Conservation (phyloP, 1,140 invertebrate genomes). For the Diorhabda elongata region DNA sequence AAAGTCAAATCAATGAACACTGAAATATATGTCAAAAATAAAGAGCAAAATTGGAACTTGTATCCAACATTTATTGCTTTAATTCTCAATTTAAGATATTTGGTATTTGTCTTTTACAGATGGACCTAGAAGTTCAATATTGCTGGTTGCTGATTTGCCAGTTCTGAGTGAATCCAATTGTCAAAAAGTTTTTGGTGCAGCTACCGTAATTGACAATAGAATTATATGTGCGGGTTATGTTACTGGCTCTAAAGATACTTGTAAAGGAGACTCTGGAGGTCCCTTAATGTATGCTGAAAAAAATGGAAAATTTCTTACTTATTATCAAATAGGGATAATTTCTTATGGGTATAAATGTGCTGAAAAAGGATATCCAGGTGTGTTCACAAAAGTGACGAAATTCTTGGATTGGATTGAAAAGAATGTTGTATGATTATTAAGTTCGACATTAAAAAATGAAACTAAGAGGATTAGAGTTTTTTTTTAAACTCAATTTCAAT, state of each 20-base stretch:
- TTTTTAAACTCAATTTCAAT: no score
- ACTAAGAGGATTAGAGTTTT: no score
- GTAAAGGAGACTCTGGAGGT: constrained; percentile 83
- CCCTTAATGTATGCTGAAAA: constrained; percentile 64
- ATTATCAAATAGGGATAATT: constrained; percentile 65
- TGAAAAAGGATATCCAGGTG: constrained; percentile 65
- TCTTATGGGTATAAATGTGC: constrained; percentile 73
- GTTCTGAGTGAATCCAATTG: constrained; percentile 62
- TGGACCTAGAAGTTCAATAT: constrained; percentile 56
- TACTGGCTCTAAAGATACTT: constrained; percentile 73
- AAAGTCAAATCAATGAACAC: no score
- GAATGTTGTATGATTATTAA: constrained; percentile 34
- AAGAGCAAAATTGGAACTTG: no score
- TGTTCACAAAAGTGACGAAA: constrained; percentile 70
- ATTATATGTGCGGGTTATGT: constrained; percentile 74
- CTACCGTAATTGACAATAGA: constrained; percentile 58
- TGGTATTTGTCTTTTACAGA: constrained; percentile 46
- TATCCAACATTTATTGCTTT: no score
- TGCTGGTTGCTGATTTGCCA: constrained; percentile 70
- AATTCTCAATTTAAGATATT: no score
- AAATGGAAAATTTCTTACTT: constrained; percentile 25
- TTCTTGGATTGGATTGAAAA: constrained; percentile 60
- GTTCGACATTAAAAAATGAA: neutral
- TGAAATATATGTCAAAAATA: no score
- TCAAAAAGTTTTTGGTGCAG: constrained; percentile 53